Evolutionary conservation across 2,113 vertebrate genomes (phyloP).

Genomic region (Charadrius vociferus): DNA sequence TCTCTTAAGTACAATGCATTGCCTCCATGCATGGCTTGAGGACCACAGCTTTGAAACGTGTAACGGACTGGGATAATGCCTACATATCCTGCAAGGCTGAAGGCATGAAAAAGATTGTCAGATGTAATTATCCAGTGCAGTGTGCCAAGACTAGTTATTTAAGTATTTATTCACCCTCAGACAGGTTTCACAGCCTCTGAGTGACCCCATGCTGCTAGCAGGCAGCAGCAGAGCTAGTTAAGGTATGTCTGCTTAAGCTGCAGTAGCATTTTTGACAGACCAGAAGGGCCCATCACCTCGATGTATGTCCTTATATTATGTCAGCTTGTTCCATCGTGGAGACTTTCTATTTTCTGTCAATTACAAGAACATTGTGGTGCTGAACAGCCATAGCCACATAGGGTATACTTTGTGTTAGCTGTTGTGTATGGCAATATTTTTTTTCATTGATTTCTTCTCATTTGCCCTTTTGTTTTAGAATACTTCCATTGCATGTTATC

Average conservation of each 20-base stretch:
- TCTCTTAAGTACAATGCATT: background rate
- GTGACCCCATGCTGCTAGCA: constrained; percentile 13
- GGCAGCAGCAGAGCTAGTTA: constrained; percentile 22
- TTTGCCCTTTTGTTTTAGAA: background rate
- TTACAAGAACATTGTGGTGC: rapidly evolving
- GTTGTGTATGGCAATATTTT: background rate
- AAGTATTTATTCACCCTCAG: constrained; percentile 26
- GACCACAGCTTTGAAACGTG: background rate
- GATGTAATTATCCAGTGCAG: constrained; percentile 19
- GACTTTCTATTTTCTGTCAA: background rate
- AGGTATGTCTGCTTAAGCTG: background rate
- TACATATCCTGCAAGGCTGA: background rate
- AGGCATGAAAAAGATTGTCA: constrained; percentile 28
- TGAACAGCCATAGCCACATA: background rate
- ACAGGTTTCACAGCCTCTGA: constrained; percentile 15
- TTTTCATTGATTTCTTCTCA: background rate
- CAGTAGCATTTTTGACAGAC: background rate
- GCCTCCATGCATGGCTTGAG: background rate
- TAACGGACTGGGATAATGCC: constrained; percentile 13
- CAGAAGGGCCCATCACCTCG: background rate
- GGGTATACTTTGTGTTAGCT: background rate
- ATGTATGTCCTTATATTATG: background rate
- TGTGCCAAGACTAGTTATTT: constrained; percentile 37
- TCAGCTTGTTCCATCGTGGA: background rate
- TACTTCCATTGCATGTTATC: background rate